Percentiles rank a stretch among this genome's conserved stretches.
phyloP scores from a whole-genome alignment of 2,113 vertebrate genomes.

The Peromyscus californicus region DNA sequence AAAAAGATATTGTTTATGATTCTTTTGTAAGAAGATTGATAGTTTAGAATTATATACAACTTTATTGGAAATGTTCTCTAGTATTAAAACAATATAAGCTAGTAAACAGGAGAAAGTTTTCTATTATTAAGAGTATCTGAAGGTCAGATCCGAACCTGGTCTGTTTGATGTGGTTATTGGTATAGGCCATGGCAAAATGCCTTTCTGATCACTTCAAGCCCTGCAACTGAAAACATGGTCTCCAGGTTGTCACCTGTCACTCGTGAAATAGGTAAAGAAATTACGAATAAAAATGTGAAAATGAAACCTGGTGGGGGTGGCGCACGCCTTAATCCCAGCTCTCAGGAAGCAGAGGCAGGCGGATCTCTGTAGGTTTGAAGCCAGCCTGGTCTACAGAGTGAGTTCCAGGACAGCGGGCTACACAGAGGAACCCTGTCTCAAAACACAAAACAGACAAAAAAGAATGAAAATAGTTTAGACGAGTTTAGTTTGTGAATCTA shows the following conservation, averaged over 20 bases:
- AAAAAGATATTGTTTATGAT: conserved; percentile 3
- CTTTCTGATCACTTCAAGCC: neutral
- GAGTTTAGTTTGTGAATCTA: conserved; percentile 30
- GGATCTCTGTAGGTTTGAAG: too few relatives aligned
- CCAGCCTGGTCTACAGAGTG: neutral
- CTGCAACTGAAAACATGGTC: neutral
- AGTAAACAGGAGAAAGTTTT: neutral
- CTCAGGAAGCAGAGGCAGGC: neutral
- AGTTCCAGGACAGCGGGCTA: neutral
- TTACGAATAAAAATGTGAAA: neutral
- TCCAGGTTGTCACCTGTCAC: neutral
- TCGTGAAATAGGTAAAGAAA: neutral
- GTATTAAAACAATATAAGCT: neutral
- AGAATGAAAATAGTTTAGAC: neutral
- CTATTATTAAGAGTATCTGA: neutral
- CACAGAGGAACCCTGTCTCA: neutral
- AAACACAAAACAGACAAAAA: neutral
- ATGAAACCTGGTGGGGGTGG: neutral
- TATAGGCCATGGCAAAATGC: neutral
- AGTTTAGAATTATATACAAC: conserved; percentile 36
- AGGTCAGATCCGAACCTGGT: neutral
- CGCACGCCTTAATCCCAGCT: neutral
- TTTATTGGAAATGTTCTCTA: conserved; percentile 1
- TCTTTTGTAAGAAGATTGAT: conserved; percentile 53
- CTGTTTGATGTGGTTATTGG: neutral